Evolutionary conservation across 1,140 invertebrate genomes (phyloP).

Genomic region (Drosophila ohnishii): DNA sequence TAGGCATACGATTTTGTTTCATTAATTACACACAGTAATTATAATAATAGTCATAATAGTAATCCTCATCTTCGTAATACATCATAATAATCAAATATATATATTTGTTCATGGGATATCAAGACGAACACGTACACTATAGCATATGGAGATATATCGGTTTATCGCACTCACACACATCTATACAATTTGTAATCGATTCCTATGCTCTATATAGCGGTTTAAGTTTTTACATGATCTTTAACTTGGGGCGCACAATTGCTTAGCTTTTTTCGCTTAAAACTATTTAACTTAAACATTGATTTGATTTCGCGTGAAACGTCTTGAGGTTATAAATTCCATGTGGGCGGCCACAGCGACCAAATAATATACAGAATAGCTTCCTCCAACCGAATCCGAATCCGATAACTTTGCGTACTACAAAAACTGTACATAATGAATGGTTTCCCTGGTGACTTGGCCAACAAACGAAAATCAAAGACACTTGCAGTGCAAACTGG

Average conservation of each 20-base stretch:
- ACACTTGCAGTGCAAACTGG: conserved; percentile 58
- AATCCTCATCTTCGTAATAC: conserved; percentile 57
- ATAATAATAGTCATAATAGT: conserved; percentile 71
- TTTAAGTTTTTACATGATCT: conserved; percentile 50
- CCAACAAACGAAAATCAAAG: conserved; percentile 47
- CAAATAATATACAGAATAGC: conserved; percentile 39
- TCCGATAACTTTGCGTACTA: conserved; percentile 27
- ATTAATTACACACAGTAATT: conserved; percentile 77
- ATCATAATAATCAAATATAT: conserved; percentile 73
- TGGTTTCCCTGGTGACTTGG: conserved; percentile 22
- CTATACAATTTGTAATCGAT: conserved; percentile 51
- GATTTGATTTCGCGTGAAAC: conserved; percentile 76
- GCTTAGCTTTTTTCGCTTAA: conserved; percentile 60
- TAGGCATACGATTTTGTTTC: conserved; percentile 63
- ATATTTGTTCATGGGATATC: conserved; percentile 68
- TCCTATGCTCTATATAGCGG: conserved; percentile 18
- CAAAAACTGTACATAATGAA: conserved; percentile 42
- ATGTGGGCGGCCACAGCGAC: conserved; percentile 29
- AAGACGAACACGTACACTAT: conserved; percentile 62
- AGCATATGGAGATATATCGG: conserved; percentile 36
- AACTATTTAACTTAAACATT: conserved; percentile 82
- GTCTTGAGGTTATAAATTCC: conserved; percentile 77
- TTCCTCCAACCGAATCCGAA: not conserved
- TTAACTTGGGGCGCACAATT: conserved; percentile 17
- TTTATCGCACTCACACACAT: conserved; percentile 29